phyloP scores from a whole-genome alignment of 2,888 invertebrate species.

The Pristionchus maxplancki region DNA sequence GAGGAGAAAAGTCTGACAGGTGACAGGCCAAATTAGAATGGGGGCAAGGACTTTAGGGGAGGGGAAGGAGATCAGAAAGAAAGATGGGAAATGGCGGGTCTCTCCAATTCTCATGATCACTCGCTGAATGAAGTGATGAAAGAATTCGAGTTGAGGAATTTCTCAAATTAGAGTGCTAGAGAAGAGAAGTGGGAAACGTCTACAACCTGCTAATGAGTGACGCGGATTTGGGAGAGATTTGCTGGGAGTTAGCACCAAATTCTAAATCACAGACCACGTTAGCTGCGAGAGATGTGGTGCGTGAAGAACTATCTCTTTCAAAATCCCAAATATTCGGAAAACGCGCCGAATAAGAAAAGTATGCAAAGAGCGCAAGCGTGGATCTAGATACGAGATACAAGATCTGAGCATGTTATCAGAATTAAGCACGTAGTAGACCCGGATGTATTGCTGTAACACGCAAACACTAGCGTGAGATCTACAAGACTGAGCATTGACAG shows the following conservation, averaged over 20 bases:
- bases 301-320: no score
- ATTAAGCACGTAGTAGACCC: no score
- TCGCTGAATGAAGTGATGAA: neutral
- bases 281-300: no score
- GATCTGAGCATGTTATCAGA: no score
- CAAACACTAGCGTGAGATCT: no score
- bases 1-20: slow-evolving; percentile 23
- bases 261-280: neutral
- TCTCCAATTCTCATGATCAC: no score
- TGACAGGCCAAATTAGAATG: slow-evolving; percentile 48
- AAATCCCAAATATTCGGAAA: no score
- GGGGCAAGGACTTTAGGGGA: slow-evolving; percentile 6
- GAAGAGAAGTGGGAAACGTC: neutral
- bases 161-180: neutral
- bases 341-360: no score
- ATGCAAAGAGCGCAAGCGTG: no score
- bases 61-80: slow-evolving; percentile 13
- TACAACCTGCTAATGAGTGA: neutral
- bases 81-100: neutral
- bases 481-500: no score
- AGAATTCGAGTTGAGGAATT: neutral
- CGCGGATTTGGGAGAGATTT: neutral
- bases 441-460: no score
- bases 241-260: neutral
- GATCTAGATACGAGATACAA: no score